Evolutionary conservation across 1,140 invertebrate species (phyloP).

Genomic region (Lycorma delicatula): DNA sequence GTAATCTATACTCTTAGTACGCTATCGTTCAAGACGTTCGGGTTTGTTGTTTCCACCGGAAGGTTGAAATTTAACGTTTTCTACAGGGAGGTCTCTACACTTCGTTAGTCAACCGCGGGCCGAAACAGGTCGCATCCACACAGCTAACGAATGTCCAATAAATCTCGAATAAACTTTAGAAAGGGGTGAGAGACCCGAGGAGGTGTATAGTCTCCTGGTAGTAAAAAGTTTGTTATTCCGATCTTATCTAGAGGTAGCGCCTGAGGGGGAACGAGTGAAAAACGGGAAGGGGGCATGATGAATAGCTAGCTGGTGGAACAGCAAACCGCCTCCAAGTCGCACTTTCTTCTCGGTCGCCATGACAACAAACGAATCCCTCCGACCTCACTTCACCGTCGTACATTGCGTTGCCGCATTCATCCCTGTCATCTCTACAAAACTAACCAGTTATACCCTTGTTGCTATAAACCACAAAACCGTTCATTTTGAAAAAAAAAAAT

Average conservation of each 20-base stretch:
- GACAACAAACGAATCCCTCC: slow-evolving; percentile 44
- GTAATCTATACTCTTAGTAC: too few species aligned
- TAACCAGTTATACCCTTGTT: too few species aligned
- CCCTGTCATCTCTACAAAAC: not conserved
- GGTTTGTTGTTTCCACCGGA: too few species aligned
- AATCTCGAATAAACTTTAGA: slow-evolving; percentile 25
- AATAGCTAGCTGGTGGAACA: slow-evolving; percentile 27
- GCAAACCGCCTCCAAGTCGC: slow-evolving; percentile 20
- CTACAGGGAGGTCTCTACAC: too few species aligned
- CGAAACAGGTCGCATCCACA: too few species aligned
- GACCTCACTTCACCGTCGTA: slow-evolving; percentile 43
- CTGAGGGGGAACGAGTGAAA: not conserved
- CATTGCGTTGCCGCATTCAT: slow-evolving; percentile 15
- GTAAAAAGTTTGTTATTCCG: slow-evolving; percentile 6
- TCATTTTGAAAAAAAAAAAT: too few species aligned
- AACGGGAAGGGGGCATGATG: slow-evolving; percentile 34
- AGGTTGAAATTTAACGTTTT: too few species aligned
- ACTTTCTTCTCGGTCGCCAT: slow-evolving; percentile 41
- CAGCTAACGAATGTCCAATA: too few species aligned
- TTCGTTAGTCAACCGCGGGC: too few species aligned
- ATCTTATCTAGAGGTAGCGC: slow-evolving; percentile 4
- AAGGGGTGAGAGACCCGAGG: slow-evolving; percentile 37
- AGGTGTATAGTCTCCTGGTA: not conserved
- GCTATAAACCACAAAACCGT: too few species aligned
- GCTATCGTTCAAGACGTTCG: too few species aligned